A percentile compares a stretch with the other conserved stretches of the same genome.
These are phyloP conservation scores for Probaryconus sp. DNA, from an alignment of 1,140 invertebrate species.

Conservation along the genomic window DNA sequence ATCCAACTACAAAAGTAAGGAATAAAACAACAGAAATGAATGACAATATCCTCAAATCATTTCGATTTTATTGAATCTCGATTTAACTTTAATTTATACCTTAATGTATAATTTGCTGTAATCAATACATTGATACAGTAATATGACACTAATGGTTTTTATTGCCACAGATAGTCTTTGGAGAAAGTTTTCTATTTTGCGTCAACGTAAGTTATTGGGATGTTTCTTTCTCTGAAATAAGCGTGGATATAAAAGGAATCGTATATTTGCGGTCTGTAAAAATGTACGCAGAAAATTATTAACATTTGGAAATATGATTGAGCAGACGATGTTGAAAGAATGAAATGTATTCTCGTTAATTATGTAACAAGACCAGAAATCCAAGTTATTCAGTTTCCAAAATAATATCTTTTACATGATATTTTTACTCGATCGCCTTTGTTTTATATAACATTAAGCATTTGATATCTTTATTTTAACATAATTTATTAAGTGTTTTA, in stretches of 20 bases:
- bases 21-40: no score
- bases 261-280: slow-evolving; percentile 26
- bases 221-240: slow-evolving; percentile 24
- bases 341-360: no score
- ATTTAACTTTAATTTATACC: background rate
- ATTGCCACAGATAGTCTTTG: slow-evolving; percentile 36
- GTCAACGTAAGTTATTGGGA: slow-evolving; percentile 42
- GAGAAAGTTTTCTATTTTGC: slow-evolving; percentile 52
- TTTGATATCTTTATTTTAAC: no score
- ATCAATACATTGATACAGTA: slow-evolving; percentile 36
- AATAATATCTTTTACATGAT: no score
- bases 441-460: no score
- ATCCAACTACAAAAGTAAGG: no score
- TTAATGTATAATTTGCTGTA: slow-evolving; percentile 33
- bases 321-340: no score
- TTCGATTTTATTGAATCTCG: slow-evolving; percentile 24
- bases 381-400: no score
- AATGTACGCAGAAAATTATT: slow-evolving; percentile 26
- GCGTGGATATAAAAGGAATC: slow-evolving; percentile 19
- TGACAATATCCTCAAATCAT: no score
- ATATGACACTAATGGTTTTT: slow-evolving; percentile 42
- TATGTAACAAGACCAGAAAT: no score
- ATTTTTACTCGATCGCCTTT: no score
- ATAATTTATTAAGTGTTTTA: no score
- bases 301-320: background rate